phyloP scores from a whole-genome alignment of 2,888 invertebrate genomes.

The Meliscaeva auricollis region DNA sequence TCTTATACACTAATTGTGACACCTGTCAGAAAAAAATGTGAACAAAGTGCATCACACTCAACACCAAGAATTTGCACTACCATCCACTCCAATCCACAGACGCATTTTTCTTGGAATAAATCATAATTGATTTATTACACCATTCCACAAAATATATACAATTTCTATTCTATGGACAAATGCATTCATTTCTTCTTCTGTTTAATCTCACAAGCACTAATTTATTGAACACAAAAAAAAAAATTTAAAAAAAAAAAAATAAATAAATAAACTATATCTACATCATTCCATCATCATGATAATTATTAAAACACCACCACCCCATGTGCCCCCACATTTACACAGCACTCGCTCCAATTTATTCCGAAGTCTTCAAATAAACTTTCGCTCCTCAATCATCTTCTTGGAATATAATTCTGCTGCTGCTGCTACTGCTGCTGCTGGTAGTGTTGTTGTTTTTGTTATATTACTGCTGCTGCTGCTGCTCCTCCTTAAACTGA shows the following conservation, averaged over 20 bases:
- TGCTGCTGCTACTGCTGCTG: conserved; percentile 6
- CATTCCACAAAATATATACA: conserved; percentile 4
- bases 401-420: conserved; percentile 54
- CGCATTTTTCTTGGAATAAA: background rate
- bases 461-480: conserved; percentile 8
- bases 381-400: conserved; percentile 75
- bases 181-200: conserved; percentile 11
- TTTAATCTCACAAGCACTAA: conserved; percentile 37
- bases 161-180: conserved; percentile 20
- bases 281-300: conserved; percentile 73
- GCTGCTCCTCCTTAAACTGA: conserved; percentile 16
- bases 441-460: background rate
- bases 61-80: no score
- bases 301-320: conserved; percentile 73
- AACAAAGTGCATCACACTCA: no score
- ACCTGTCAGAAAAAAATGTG: no score
- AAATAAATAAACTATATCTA: conserved; percentile 67
- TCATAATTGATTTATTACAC: conserved; percentile 24
- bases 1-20: no score
- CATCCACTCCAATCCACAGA: no score
- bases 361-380: conserved; percentile 72
- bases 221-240: conserved; percentile 31
- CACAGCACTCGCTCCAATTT: conserved; percentile 74
- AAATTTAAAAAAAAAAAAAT: conserved; percentile 18
- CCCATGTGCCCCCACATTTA: conserved; percentile 76